Percentiles rank a stretch among this genome's conserved stretches.
These are phyloP conservation scores for Hyles euphorbiae DNA, from an alignment of 1,140 invertebrate species.

Conservation along the genomic window DNA sequence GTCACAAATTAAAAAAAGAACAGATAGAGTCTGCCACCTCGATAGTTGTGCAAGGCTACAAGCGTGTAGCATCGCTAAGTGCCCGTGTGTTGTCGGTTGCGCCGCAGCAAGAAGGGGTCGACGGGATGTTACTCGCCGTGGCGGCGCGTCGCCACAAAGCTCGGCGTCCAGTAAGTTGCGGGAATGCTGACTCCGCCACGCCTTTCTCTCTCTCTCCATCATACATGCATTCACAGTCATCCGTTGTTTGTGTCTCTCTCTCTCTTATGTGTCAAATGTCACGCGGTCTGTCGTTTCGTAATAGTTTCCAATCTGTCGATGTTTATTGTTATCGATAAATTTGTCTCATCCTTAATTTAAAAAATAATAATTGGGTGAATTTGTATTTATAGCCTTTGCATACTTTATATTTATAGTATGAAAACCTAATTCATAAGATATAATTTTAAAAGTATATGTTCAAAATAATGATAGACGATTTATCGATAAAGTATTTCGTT, in stretches of 20 bases:
- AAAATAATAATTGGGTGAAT: too few relatives aligned
- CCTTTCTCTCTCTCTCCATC: conserved; percentile 44
- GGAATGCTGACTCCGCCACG: conserved; percentile 46
- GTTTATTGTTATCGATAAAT: too few relatives aligned
- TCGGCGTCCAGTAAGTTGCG: conserved; percentile 93
- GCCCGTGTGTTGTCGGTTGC: conserved; percentile 39
- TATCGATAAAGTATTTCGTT: too few relatives aligned
- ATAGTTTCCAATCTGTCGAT: too few relatives aligned
- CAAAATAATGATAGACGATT: too few relatives aligned
- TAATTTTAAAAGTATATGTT: too few relatives aligned
- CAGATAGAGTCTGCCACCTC: conserved; percentile 15
- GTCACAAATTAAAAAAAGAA: background rate
- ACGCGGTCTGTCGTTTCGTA: background rate
- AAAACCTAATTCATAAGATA: too few relatives aligned
- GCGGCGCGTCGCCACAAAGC: conserved; percentile 92
- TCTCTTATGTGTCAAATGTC: conserved; percentile 25
- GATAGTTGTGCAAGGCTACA: conserved; percentile 15
- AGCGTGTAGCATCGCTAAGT: conserved; percentile 23
- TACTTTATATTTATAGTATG: too few relatives aligned
- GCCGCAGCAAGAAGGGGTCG: conserved; percentile 78
- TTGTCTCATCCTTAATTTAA: too few relatives aligned
- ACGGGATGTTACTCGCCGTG: conserved; percentile 89
- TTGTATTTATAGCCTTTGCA: too few relatives aligned
- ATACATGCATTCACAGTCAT: conserved; percentile 46
- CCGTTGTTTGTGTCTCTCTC: conserved; percentile 25